Evolutionary conservation across 2,888 invertebrate genomes (phyloP).

Genomic region (Aplocera efformata): DNA sequence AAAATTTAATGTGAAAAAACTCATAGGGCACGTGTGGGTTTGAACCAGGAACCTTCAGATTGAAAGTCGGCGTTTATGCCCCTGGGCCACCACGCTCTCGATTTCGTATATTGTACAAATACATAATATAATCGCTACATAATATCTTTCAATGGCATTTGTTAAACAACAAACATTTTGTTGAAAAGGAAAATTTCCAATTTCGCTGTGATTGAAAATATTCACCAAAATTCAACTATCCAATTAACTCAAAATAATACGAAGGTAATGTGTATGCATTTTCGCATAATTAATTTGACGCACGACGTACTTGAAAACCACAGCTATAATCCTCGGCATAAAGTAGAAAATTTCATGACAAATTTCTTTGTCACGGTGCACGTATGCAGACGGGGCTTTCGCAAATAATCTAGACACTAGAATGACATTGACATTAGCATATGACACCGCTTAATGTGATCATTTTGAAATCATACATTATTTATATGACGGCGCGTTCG

Average conservation of each 20-base stretch:
- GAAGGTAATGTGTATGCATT: background rate
- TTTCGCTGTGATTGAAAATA: background rate
- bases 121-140: too few species aligned
- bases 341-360: background rate
- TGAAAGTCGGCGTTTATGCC: too few species aligned
- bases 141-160: too few species aligned
- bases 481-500: too few species aligned
- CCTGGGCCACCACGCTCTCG: too few species aligned
- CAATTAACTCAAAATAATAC: background rate
- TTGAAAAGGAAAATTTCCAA: background rate
- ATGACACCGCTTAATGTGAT: constrained; percentile 1
- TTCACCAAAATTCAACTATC: background rate
- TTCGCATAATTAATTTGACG: background rate
- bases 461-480: constrained; percentile 1
- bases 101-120: too few species aligned
- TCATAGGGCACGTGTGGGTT: too few species aligned
- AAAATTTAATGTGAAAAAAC: too few species aligned
- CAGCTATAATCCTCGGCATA: background rate
- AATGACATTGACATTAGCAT: constrained; percentile 7
- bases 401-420: constrained; percentile 8
- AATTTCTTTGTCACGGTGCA: constrained; percentile 3
- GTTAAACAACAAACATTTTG: background rate
- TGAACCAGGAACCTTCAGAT: too few species aligned
- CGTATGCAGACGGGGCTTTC: constrained; percentile 5
- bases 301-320: background rate